Evolutionary conservation across 2,113 vertebrate genomes (phyloP), one percentile per base, ranked within the genome.

Genomic region (Ophthalmolycus amberensis): DNA sequence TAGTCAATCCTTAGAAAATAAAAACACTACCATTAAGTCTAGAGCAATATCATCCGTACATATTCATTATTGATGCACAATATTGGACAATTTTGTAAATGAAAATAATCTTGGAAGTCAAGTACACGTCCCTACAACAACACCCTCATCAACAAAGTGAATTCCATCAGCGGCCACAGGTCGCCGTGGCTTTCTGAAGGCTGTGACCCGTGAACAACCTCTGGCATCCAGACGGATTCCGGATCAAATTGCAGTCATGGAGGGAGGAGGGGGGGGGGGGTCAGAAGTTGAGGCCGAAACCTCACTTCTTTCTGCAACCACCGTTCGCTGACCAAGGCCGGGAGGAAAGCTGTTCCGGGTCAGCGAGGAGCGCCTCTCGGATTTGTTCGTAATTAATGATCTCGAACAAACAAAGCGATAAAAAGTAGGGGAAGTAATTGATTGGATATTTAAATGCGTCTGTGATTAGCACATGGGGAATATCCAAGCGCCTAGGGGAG

Each of bases 331-430:
- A 73, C 72, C 79, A 0, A 48, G 15, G 2, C 50, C 1, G 9
- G 9, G 32, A 58, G 27, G 4, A 50, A 48, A 83, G 64, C 62
- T 25, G 59, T 89, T 86, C 60, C 3, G 22, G 86, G 85, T 92
- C 88, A 89, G 48, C 1, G 46, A 29, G 40, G 29, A 15, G 9
- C 25, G 50, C 65, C 15, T 34, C 48, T 67, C 62, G 71, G 82
- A 85, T 89, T 80, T n/a, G 76, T 52, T 90, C 72, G 68, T 75
- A 88, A 85, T 90, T 85, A 91, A 85, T 67, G 65, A 89, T 86
- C 71, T 73, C 80, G 62, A 77, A 78, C 83, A 92, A 90, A 89
- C 71, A 80, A 83, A 72, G 79, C 62, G 20, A 74, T 29, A 62
- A 84, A 79, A 85, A 74, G 73, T 82, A 11, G 79, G 71, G 52